phyloP scores from a whole-genome alignment of 1,140 invertebrate species.

The Drosophila orena region DNA sequence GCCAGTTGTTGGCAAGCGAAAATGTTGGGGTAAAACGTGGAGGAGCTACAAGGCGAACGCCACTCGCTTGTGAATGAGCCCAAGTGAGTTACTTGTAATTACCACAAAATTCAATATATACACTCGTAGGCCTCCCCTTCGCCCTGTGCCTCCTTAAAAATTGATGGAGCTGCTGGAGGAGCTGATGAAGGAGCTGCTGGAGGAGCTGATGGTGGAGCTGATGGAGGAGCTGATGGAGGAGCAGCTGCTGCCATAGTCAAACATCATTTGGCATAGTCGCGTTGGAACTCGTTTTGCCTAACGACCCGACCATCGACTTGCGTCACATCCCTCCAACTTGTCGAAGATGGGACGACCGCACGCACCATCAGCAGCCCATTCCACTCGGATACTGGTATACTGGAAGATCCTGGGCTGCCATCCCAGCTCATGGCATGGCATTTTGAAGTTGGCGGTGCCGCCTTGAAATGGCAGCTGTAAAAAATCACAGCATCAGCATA shows the following conservation, averaged over 20 bases:
- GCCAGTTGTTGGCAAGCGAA: constrained; percentile 3
- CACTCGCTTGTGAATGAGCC: constrained; percentile 55
- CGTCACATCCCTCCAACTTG: constrained; percentile 47
- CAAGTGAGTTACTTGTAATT: constrained; percentile 80
- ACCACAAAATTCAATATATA: constrained; percentile 80
- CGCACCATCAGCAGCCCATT: constrained; percentile 46
- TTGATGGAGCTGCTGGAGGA: not conserved
- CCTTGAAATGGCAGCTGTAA: constrained; percentile 77
- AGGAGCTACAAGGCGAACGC: not conserved
- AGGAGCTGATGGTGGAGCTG: too few relatives aligned
- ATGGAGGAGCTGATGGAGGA: not conserved
- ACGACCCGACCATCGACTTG: constrained; percentile 64
- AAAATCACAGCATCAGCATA: constrained; percentile 83
- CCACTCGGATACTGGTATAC: not conserved
- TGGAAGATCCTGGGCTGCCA: not conserved
- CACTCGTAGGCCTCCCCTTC: constrained; percentile 35
- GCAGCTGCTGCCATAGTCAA: constrained; percentile 61
- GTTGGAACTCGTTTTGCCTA: constrained; percentile 52
- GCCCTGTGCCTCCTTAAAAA: not conserved
- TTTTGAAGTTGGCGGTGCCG: constrained; percentile 12
- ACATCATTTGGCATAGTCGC: constrained; percentile 74
- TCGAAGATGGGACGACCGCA: constrained; percentile 59
- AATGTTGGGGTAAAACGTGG: not conserved
- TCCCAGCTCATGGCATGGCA: not conserved
- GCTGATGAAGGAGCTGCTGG: not conserved